Conservation (phyloP, 2,797 vertebrate species). For the Stomatorhinus walkeri region DNA sequence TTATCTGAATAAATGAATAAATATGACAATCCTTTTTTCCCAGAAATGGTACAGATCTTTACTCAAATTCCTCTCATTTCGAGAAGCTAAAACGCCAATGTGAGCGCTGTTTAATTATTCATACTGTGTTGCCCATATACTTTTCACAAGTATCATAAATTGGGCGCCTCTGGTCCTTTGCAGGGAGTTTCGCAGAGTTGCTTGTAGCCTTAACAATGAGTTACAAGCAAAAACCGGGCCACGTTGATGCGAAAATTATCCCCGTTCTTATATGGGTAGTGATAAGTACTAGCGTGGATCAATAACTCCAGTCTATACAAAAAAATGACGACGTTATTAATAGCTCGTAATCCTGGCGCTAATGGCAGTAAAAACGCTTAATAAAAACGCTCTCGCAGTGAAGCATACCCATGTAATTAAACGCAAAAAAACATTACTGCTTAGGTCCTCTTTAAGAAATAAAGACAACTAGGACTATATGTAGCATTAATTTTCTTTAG, state of each 20-base stretch:
- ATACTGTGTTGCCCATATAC: slow-evolving; percentile 70
- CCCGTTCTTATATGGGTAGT: slow-evolving; percentile 73
- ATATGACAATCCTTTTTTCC: neutral
- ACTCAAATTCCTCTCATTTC: slow-evolving; percentile 57
- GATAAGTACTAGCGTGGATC: slow-evolving; percentile 75
- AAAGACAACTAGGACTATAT: neutral
- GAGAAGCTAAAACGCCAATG: slow-evolving; percentile 67
- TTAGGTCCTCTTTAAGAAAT: neutral
- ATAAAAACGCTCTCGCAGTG: neutral
- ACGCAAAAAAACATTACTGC: neutral
- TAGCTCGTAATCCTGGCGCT: slow-evolving; percentile 71
- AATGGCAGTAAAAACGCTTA: slow-evolving; percentile 56
- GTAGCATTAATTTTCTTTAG: neutral
- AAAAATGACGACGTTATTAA: slow-evolving; percentile 72
- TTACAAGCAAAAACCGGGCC: slow-evolving; percentile 77
- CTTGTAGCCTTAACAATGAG: slow-evolving; percentile 78
- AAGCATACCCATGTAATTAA: neutral
- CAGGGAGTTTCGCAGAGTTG: slow-evolving; percentile 65
- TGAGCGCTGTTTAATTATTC: slow-evolving; percentile 75
- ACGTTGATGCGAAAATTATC: slow-evolving; percentile 79
- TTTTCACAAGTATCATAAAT: slow-evolving; percentile 82
- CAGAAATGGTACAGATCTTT: slow-evolving; percentile 50
- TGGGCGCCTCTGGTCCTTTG: slow-evolving; percentile 74
- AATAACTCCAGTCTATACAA: slow-evolving; percentile 77
- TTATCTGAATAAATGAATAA: neutral